phyloP scores from a whole-genome alignment of 2,888 invertebrate species.

The Crepidodera aurea region DNA sequence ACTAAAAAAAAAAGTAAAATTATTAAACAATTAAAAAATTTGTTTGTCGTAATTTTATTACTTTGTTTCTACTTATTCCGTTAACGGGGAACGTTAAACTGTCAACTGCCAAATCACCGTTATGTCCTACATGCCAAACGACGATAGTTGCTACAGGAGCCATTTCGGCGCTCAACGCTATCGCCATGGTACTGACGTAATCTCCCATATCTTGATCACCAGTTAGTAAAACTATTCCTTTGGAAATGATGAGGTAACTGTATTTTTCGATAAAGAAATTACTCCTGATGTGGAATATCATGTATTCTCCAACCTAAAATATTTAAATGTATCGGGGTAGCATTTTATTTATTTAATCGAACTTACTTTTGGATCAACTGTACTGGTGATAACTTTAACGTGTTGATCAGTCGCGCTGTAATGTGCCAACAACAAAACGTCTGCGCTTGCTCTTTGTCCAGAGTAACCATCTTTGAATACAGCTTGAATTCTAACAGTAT shows the following conservation, averaged over 20 bases:
- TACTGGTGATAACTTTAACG: slow-evolving; percentile 86
- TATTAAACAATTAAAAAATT: neutral
- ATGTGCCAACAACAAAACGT: slow-evolving; percentile 78
- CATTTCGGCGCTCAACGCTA: slow-evolving; percentile 86
- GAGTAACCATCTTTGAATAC: slow-evolving; percentile 71
- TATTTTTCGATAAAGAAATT: slow-evolving; percentile 90
- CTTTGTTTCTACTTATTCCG: slow-evolving; percentile 91
- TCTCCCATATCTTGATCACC: slow-evolving; percentile 87
- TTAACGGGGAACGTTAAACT: slow-evolving; percentile 96
- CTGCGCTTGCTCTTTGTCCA: slow-evolving; percentile 72
- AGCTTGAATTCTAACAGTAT: slow-evolving; percentile 65
- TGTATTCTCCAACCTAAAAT: slow-evolving; percentile 86
- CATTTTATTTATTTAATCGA: neutral
- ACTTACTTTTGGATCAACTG: slow-evolving; percentile 75
- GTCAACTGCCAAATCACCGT: slow-evolving; percentile 89
- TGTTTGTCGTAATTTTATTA: slow-evolving; percentile 54
- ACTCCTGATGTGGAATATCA: slow-evolving; percentile 91
- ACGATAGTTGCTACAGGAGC: slow-evolving; percentile 91
- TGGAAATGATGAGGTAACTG: slow-evolving; percentile 91
- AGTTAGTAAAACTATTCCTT: slow-evolving; percentile 86
- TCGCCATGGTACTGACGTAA: slow-evolving; percentile 79
- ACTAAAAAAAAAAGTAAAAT: slow-evolving; percentile 61
- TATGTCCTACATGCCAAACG: slow-evolving; percentile 84
- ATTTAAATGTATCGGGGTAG: neutral
- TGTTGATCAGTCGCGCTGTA: slow-evolving; percentile 84